These are phyloP conservation scores for Ammospiza nelsoni DNA, from an alignment of 2,113 vertebrate species.

Conservation along the genomic window DNA sequence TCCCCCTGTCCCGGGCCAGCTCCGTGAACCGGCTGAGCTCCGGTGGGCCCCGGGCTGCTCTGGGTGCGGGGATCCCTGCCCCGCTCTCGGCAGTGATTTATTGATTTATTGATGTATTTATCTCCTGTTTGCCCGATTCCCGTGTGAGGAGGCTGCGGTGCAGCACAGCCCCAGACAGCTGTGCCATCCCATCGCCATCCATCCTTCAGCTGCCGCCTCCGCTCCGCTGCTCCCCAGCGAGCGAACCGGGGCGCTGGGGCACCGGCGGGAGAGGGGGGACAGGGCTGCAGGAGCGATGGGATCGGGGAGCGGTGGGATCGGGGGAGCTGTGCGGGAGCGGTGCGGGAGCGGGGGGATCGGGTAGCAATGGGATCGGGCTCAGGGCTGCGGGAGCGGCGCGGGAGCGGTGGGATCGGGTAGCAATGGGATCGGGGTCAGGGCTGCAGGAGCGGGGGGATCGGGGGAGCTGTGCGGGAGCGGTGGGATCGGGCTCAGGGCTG, in stretches of 20 bases:
- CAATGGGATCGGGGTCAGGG: no score
- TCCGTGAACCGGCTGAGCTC: background rate
- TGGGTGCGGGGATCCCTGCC: background rate
- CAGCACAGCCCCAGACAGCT: background rate
- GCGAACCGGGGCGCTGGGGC: background rate
- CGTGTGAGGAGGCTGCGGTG: background rate
- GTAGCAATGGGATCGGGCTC: no score
- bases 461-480: no score
- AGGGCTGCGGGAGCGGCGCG: no score
- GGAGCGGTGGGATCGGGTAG: no score
- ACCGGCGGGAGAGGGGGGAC: no score
- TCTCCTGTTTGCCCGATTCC: background rate
- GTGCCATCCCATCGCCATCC: background rate
- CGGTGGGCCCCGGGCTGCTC: background rate
- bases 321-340: background rate
- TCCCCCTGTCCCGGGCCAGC: fast-evolving
- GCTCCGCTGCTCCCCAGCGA: background rate
- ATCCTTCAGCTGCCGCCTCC: background rate
- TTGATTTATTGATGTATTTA: background rate
- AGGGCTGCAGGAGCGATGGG: no score
- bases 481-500: no score
- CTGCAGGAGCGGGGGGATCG: no score
- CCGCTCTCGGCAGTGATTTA: background rate
- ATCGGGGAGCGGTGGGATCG: background rate
- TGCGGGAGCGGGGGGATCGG: background rate